Base-by-base conservation (phyloP, 1,140 invertebrate species). In the Papilio xuthus region DNA sequence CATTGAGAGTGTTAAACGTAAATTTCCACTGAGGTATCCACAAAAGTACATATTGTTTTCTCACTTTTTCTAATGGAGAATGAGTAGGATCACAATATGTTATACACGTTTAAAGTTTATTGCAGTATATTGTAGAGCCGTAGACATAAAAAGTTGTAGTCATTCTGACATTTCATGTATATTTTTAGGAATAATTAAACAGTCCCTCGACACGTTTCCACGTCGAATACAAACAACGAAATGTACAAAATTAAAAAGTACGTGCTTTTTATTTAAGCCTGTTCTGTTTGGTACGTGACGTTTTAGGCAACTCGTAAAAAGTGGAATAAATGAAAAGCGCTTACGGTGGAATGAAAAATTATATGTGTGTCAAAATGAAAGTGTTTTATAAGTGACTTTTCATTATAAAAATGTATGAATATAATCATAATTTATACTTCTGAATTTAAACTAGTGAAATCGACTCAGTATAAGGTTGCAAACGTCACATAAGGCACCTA, bases 141-240 rank as follows among this genome's bases (percentile, higher is more conserved):
- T 63, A 15, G 23, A 13, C 10, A 28, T 63, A 63, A 63, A 56
- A 63, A 28, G 23, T 26, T 28, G 47, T 23, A 63, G 0, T 26
- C 12, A 28, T 13, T 4, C 23, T 26, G 20, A 10, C 23, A 26
- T 9, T 63, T 15, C 10, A 12, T 63, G 4, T 63, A 63, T 28
- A 63, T 63, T 63, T 63, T 63, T 63, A 26, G 60, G 60, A 63
- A 63, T 63, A 63, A 63, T 63, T 63, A 63, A 63, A 63, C 60
- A 28, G 23, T 63, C 60, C 28, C 60, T 63, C 60, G 60, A 28
- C 60, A 63, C 60, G 60, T 28, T 63, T 28, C 13, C 60, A 63
- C 60, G 20, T 60, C 53, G 60, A 28, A 26, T 13, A 63, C 60
- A 63, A 63, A 63, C 60, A 63, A 63, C 60, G 60, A 63, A 63